Conservation (phyloP, 2,797 vertebrate genomes). For the Takifugu ocellatus region DNA sequence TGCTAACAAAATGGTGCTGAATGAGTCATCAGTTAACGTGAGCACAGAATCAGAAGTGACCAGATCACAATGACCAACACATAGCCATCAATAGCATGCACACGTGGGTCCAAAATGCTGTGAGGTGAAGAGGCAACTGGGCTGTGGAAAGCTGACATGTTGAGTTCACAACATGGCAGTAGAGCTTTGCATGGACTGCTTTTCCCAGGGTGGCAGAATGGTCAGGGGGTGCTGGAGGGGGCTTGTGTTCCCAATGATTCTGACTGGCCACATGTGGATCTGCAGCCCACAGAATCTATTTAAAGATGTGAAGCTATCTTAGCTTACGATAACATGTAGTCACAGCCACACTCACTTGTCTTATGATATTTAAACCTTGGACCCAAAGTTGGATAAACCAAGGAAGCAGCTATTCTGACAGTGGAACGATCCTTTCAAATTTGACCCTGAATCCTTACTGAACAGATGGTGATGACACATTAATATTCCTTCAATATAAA, state of each 20-base stretch:
- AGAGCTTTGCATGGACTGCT: conserved; percentile 23
- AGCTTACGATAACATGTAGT: not conserved
- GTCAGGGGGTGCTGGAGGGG: conserved; percentile 41
- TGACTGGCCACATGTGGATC: conserved; percentile 54
- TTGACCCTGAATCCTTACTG: no score
- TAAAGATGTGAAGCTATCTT: conserved; percentile 70
- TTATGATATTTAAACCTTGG: no score
- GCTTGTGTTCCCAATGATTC: conserved; percentile 62
- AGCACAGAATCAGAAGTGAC: no score
- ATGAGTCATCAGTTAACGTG: not conserved
- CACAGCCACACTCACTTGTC: conserved; percentile 26
- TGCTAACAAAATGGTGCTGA: not conserved
- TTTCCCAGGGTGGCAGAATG: conserved; percentile 30
- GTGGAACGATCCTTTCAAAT: no score
- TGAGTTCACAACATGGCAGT: conserved; percentile 5
- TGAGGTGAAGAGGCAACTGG: no score
- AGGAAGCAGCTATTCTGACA: no score
- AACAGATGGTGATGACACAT: no score
- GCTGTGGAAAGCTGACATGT: not conserved
- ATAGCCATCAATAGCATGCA: no score
- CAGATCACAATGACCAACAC: no score
- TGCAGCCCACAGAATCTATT: conserved; percentile 63
- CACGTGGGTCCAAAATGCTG: no score
- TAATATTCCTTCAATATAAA: no score
- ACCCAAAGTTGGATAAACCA: no score